Conservation (phyloP, 2,797 vertebrate genomes). For the Rousettus madagascariensis region DNA sequence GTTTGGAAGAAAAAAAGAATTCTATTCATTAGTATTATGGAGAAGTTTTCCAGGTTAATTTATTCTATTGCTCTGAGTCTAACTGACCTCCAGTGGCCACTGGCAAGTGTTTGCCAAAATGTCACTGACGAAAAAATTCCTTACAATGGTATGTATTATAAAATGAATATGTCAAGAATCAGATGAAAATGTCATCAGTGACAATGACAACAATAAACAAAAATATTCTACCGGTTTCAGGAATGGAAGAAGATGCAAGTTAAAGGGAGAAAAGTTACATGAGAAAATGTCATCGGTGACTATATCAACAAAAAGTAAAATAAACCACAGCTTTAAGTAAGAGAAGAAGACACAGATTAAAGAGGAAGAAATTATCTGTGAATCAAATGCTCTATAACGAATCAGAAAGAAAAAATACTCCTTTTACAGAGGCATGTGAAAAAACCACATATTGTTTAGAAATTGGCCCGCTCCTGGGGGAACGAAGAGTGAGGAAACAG, state of each 20-base stretch:
- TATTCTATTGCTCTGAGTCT: conserved; percentile 34
- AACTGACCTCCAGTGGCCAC: conserved; percentile 71
- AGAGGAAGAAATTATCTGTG: not conserved
- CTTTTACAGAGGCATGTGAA: not conserved
- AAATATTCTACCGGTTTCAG: conserved; percentile 50
- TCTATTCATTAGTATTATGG: not conserved
- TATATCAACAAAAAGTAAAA: conserved; percentile 20
- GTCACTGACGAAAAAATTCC: conserved; percentile 65
- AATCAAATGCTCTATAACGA: not conserved
- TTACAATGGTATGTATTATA: conserved; percentile 60
- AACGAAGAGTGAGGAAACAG: not conserved
- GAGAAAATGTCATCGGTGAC: conserved; percentile 66
- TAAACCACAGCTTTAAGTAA: conserved; percentile 15
- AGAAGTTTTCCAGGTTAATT: conserved; percentile 40
- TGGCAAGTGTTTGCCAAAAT: conserved; percentile 75
- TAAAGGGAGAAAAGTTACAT: conserved; percentile 32
- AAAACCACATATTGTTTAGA: not conserved
- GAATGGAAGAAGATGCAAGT: conserved; percentile 39
- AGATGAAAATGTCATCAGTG: conserved; percentile 76
- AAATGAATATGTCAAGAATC: conserved; percentile 75
- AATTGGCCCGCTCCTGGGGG: not conserved
- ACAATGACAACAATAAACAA: conserved; percentile 65
- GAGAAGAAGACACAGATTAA: not conserved
- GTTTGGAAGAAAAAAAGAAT: not conserved
- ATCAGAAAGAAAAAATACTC: conserved; percentile 8